Evolutionary conservation across 2,797 vertebrate genomes (phyloP).

Genomic region (Sylvilagus floridanus): DNA sequence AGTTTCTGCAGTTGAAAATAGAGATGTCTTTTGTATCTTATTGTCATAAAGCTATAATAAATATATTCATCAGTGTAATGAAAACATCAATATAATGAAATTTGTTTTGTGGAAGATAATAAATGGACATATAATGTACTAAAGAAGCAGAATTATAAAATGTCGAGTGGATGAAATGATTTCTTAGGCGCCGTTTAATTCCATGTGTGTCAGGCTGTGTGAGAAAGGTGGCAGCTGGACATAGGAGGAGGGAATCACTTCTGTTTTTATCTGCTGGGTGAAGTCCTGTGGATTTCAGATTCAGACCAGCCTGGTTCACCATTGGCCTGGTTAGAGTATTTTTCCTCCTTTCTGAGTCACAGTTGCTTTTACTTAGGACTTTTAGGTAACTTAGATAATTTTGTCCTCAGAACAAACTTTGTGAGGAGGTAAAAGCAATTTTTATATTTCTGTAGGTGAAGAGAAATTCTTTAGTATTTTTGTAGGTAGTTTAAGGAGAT

Average conservation of each 20-base stretch:
- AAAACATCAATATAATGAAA: background rate
- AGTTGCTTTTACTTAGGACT: background rate
- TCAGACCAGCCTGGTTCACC: background rate
- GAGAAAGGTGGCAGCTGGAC: background rate
- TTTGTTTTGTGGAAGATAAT: background rate
- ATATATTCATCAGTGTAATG: background rate
- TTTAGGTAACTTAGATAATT: background rate
- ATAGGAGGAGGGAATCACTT: background rate
- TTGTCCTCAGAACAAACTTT: constrained; percentile 35
- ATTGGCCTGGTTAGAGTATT: background rate
- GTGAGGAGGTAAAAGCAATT: background rate
- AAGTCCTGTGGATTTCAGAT: background rate
- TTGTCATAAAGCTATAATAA: constrained; percentile 17
- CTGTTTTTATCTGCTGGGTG: background rate
- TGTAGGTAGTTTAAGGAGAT: background rate
- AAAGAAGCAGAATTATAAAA: constrained; percentile 1
- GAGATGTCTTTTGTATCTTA: constrained; percentile 1
- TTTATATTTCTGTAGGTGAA: background rate
- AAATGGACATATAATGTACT: background rate
- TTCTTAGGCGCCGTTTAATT: background rate
- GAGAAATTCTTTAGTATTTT: background rate
- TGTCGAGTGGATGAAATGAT: background rate
- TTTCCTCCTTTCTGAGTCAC: background rate
- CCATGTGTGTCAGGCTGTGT: background rate
- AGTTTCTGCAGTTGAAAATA: constrained; percentile 30